Base-by-base conservation (phyloP, 1,140 invertebrate genomes). In the Drosophila chauvacae region DNA sequence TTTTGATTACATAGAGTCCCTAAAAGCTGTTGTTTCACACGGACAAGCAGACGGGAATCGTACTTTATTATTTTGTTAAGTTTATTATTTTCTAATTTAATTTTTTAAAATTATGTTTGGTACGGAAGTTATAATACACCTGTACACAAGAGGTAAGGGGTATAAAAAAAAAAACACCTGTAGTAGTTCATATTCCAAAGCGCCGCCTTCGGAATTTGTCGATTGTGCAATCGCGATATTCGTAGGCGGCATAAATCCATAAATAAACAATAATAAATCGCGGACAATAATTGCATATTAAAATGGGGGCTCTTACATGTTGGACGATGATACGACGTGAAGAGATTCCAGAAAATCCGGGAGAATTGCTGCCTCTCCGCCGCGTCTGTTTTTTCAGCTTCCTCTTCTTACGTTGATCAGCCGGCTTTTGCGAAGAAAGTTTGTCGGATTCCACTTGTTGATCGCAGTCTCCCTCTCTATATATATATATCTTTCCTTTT, bases 271-370 rank as follows among this genome's bases (percentile, higher is more conserved):
- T 61, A 87, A 87, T 88, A 80, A 87, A 88, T 87, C 66, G 72
- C 75, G 71, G 64, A 84, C 84, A 84, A 71, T 88, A 88, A 84
- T 88, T 87, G 85, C 84, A 87, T 87, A 87, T 88, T 88, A 87
- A 88, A 78, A 60, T 30, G 45, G 23, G 30, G 30, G 37, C 35
- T 39, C 70, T 73, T 73, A 73, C 70, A 73, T 73, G 30, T 72
- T 72, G 66, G 23, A 68, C 66, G 62, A 37, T 20, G n/a, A 18
- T 10, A n/a, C 53, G 20, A 26, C n/a, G 30, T 20, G 23, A 72
- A 60, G 69, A 51, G 70, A 60, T 72, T 72, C 55, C 66, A 72
- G 70, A 55, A 45, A 68, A 23, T 66, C 65, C 44, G 23, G 48
- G 53, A 59, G 68, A 58, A 71, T 41, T 30, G 20, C 35, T n/a